phyloP scores from a whole-genome alignment of 1,140 invertebrate species.

The Odontomachus brunneus region DNA sequence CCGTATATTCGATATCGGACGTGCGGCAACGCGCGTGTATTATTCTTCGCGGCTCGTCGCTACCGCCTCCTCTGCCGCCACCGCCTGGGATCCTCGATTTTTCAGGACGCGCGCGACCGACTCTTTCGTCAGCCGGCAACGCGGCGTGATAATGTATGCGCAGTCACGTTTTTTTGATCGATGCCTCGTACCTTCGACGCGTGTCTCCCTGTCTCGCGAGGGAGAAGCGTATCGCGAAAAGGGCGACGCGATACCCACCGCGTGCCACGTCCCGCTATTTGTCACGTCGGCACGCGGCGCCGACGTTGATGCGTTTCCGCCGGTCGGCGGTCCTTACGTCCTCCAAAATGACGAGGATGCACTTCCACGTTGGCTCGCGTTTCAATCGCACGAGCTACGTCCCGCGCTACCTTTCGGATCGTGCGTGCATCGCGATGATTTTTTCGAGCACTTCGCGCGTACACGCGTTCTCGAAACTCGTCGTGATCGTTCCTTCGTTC shows the following conservation, averaged over 20 bases:
- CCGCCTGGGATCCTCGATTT: conserved; percentile 31
- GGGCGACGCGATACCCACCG: conserved; percentile 3
- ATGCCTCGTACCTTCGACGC: conserved; percentile 69
- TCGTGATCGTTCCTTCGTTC: too few relatives aligned
- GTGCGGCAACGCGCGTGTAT: conserved; percentile 6
- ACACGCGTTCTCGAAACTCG: conserved; percentile 15
- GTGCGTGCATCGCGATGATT: background rate
- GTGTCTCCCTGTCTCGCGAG: background rate
- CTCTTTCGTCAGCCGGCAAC: conserved; percentile 7
- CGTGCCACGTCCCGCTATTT: conserved; percentile 60
- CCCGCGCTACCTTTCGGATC: too few relatives aligned
- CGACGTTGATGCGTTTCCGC: conserved; percentile 7
- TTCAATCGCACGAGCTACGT: too few relatives aligned
- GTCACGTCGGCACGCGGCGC: conserved; percentile 41
- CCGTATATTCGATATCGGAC: conserved; percentile 39
- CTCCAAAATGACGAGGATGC: too few relatives aligned
- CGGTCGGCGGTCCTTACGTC: too few relatives aligned
- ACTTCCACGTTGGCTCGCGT: too few relatives aligned
- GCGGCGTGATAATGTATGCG: conserved; percentile 78
- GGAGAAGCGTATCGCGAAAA: conserved; percentile 2
- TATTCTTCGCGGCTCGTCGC: conserved; percentile 31
- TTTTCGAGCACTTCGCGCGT: background rate
- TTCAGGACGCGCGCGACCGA: conserved; percentile 18
- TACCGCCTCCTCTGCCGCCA: background rate
- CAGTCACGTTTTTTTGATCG: conserved; percentile 81